Evolutionary conservation across 2,888 invertebrate species (phyloP).

Genomic region (Sylvicola fuscatus): DNA sequence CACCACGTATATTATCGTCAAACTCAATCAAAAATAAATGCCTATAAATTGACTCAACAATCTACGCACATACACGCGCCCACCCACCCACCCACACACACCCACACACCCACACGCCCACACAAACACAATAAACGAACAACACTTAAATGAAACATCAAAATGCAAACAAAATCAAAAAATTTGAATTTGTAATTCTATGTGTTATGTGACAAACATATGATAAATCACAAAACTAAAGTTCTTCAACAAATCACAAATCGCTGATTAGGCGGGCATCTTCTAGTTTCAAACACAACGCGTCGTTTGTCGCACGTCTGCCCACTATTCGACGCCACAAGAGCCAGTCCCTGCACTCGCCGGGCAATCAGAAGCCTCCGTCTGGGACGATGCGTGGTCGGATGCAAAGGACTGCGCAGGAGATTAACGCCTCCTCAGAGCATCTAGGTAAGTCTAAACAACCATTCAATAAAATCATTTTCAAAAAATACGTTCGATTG

Average conservation of each 20-base stretch:
- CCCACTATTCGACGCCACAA: conserved; percentile 72
- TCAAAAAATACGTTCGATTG: too few species aligned
- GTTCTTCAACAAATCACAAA: conserved; percentile 15
- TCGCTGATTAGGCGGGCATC: conserved; percentile 42
- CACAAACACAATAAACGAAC: too few species aligned
- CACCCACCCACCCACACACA: too few species aligned
- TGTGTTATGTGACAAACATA: conserved; percentile 6
- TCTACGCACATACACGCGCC: too few species aligned
- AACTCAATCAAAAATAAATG: too few species aligned
- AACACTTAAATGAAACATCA: too few species aligned
- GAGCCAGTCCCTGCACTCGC: conserved; percentile 56
- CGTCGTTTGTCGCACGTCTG: conserved; percentile 78
- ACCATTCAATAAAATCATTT: conserved; percentile 9
- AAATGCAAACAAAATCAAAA: conserved; percentile 5
- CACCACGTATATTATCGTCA: too few species aligned
- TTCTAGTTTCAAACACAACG: conserved; percentile 80
- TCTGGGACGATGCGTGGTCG: conserved; percentile 19
- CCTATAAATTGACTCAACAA: too few species aligned
- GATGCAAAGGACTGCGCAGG: conserved; percentile 40
- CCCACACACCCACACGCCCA: neutral
- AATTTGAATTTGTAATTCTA: too few species aligned
- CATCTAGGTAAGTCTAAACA: conserved; percentile 52
- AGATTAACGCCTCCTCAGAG: conserved; percentile 52
- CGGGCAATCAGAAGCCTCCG: conserved; percentile 27
- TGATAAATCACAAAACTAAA: conserved; percentile 5